A percentile compares a stretch with the other conserved stretches of the same genome.
Conservation (phyloP, 1,140 invertebrate species). For the Marisa cornuarietis region DNA sequence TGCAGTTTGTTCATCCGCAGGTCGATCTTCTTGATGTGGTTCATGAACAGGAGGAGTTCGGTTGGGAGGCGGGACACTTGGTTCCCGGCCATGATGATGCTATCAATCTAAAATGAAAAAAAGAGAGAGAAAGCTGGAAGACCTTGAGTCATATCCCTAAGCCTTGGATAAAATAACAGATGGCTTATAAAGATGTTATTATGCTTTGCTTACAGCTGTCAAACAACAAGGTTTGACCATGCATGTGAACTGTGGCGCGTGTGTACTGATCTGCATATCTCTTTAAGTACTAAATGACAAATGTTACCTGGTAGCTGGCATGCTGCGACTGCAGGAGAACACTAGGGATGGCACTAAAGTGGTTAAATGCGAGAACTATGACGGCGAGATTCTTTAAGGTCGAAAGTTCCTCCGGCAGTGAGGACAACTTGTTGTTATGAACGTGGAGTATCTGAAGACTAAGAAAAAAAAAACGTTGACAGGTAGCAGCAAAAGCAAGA, state of each 20-base stretch:
- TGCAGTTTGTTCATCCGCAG: conserved; percentile 63
- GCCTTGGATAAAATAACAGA: too few species aligned
- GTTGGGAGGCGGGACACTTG: conserved; percentile 55
- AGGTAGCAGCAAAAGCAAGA: too few species aligned
- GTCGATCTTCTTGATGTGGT: conserved; percentile 63
- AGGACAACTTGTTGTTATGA: conserved; percentile 63
- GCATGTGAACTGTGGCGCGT: too few species aligned
- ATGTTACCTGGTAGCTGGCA: conserved; percentile 29
- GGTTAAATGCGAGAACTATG: conserved; percentile 65
- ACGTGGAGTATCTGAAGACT: conserved; percentile 62
- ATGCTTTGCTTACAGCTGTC: too few species aligned
- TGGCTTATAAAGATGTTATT: too few species aligned
- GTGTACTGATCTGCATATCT: too few species aligned
- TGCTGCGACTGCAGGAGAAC: conserved; percentile 51
- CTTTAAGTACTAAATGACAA: neutral
- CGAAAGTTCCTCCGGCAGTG: conserved; percentile 57
- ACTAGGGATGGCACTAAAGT: conserved; percentile 57
- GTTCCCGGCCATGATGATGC: conserved; percentile 66
- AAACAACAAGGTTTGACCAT: too few species aligned
- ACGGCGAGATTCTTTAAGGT: conserved; percentile 56
- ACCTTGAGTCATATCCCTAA: too few species aligned
- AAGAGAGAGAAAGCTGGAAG: neutral
- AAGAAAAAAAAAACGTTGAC: neutral
- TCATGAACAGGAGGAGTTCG: conserved; percentile 56
- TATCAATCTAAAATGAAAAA: conserved; percentile 54